phyloP scores from a whole-genome alignment of 2,797 vertebrate genomes.

The Rhinichthys osculus region DNA sequence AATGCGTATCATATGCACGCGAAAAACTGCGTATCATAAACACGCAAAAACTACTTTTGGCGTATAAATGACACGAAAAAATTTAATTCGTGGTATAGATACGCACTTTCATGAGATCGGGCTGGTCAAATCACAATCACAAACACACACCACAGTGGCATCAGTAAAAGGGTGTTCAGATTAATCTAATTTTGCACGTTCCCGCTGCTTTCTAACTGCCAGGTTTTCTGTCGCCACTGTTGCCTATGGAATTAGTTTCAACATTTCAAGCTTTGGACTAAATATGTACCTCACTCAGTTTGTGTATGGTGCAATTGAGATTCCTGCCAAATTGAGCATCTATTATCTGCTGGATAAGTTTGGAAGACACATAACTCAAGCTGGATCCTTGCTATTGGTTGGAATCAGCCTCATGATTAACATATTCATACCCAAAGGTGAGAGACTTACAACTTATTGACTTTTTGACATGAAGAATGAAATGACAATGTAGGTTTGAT shows the following conservation, averaged over 20 bases:
- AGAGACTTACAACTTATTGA: not conserved
- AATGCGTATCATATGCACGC: too few species aligned
- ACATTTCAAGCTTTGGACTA: slow-evolving; percentile 84
- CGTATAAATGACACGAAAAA: too few species aligned
- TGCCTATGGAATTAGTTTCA: slow-evolving; percentile 88
- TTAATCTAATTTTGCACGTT: slow-evolving; percentile 56
- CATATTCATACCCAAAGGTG: slow-evolving; percentile 76
- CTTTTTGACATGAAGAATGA: not conserved
- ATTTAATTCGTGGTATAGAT: too few species aligned
- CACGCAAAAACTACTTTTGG: too few species aligned
- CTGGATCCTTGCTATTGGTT: slow-evolving; percentile 70
- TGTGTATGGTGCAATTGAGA: slow-evolving; percentile 81
- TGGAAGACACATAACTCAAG: slow-evolving; percentile 78
- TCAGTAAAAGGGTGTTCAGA: slow-evolving; percentile 67
- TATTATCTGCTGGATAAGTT: slow-evolving; percentile 80
- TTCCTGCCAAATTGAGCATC: slow-evolving; percentile 83
- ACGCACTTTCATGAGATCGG: too few species aligned
- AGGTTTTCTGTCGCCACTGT: slow-evolving; percentile 87
- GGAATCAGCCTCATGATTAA: slow-evolving; percentile 75
- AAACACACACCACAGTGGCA: slow-evolving; percentile 68
- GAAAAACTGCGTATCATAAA: too few species aligned
- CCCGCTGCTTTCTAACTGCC: slow-evolving; percentile 64
- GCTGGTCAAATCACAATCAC: slow-evolving; percentile 1
- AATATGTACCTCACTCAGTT: slow-evolving; percentile 88
- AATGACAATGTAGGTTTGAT: not conserved